These are phyloP conservation scores for Poeciliopsis occidentalis DNA, from an alignment of 2,113 vertebrate genomes.

Conservation along the genomic window DNA sequence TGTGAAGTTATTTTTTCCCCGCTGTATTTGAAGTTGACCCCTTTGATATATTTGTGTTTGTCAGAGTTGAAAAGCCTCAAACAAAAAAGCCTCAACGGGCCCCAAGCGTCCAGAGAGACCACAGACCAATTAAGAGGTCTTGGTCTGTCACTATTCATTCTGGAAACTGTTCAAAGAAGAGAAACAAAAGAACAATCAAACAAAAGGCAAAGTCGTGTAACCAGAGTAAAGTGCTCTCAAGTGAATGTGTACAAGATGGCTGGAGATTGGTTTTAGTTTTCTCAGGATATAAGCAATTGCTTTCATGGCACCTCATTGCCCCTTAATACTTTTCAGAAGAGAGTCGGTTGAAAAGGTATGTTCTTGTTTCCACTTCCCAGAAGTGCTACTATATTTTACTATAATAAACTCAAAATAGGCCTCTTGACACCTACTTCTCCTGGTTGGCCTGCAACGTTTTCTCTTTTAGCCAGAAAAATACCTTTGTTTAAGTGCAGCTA, in stretches of 20 bases:
- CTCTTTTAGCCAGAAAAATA: not conserved
- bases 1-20: not conserved
- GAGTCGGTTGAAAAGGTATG: not conserved
- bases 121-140: not conserved
- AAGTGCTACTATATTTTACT: not conserved
- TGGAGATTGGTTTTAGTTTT: conserved; percentile 4
- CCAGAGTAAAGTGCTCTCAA: not conserved
- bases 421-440: not conserved
- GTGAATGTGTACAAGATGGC: not conserved
- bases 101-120: not conserved
- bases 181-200: not conserved
- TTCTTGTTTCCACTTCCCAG: conserved; percentile 2
- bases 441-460: not conserved
- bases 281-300: not conserved
- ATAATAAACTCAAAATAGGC: not conserved
- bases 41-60: not conserved
- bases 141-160: not conserved
- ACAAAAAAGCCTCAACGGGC: not conserved
- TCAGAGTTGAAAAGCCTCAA: not conserved
- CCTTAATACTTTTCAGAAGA: not conserved
- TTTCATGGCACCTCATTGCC: not conserved
- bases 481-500: not conserved
- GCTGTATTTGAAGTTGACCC: not conserved
- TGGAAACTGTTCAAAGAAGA: not conserved
- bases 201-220: not conserved